These are phyloP conservation scores for Heteromormyrus szaboi DNA, from an alignment of 2,797 vertebrate species.

Conservation along the genomic window DNA sequence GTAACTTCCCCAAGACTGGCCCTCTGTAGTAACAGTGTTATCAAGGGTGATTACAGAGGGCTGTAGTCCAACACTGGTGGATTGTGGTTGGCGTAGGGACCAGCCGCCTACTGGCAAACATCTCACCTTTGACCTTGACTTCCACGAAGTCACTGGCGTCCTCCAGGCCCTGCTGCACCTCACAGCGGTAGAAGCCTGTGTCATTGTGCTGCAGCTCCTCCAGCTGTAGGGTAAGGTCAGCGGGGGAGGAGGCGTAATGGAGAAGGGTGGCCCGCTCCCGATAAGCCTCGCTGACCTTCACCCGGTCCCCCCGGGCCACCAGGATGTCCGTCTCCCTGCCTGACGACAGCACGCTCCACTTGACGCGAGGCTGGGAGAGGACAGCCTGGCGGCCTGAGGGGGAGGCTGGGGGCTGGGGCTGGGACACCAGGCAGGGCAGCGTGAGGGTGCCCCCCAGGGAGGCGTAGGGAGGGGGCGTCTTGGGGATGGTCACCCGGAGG, in stretches of 20 bases:
- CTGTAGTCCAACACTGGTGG: neutral
- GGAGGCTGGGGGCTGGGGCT: conserved; percentile 62
- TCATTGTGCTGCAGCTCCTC: conserved; percentile 75
- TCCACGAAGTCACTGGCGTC: conserved; percentile 73
- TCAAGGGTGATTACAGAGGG: neutral
- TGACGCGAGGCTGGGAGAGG: conserved; percentile 73
- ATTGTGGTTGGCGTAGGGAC: neutral
- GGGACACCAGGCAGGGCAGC: conserved; percentile 78
- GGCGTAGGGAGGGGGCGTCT: conserved; percentile 43
- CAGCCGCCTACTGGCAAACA: neutral
- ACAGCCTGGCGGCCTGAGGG: conserved; percentile 56
- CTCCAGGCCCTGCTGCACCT: conserved; percentile 88
- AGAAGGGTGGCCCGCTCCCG: conserved; percentile 73
- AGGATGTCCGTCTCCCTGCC: conserved; percentile 78
- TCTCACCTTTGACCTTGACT: conserved; percentile 83
- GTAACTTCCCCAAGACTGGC: neutral
- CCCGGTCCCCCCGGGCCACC: conserved; percentile 78
- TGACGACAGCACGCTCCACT: conserved; percentile 78
- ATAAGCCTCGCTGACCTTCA: conserved; percentile 83
- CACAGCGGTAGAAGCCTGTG: conserved; percentile 85
- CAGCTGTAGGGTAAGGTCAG: conserved; percentile 78
- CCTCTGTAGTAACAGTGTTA: neutral
- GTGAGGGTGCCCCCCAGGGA: conserved; percentile 73
- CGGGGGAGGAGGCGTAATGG: conserved; percentile 67
- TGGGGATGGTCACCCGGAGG: conserved; percentile 72